These are phyloP conservation scores for Apolygus lucorum DNA, from an alignment of 1,140 invertebrate genomes.

Conservation along the genomic window DNA sequence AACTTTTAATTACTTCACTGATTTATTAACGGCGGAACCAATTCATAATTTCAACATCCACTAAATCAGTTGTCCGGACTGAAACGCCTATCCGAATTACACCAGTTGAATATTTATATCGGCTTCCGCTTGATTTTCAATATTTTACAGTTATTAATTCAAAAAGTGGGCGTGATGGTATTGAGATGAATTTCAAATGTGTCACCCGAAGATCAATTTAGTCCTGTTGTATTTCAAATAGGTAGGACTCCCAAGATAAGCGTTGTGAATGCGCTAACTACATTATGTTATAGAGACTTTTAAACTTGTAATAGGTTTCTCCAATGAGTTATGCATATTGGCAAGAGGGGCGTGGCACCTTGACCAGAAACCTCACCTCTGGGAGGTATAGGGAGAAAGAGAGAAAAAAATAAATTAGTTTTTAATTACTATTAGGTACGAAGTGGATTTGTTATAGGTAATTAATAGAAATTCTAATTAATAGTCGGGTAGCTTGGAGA, in stretches of 20 bases:
- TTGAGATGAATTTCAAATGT: neutral
- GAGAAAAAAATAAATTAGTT: conserved; percentile 2
- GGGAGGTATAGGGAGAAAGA: neutral
- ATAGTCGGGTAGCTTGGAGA: conserved; percentile 1
- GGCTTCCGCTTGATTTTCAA: neutral
- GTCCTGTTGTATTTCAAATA: neutral
- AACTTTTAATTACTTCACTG: neutral
- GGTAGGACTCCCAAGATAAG: neutral
- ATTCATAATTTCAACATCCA: neutral
- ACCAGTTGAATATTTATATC: neutral
- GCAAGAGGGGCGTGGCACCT: neutral
- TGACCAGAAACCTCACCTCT: neutral
- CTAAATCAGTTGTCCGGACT: neutral
- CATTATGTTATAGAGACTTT: neutral
- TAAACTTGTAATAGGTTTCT: neutral
- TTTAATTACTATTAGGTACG: conserved; percentile 15
- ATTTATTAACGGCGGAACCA: neutral
- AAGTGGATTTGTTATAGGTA: conserved; percentile 8
- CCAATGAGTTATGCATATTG: conserved; percentile 8
- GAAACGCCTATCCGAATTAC: neutral
- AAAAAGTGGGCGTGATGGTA: neutral
- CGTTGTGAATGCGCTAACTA: neutral
- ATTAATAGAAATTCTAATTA: conserved; percentile 16
- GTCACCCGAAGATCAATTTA: neutral
- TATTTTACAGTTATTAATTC: neutral